Evolutionary conservation across 2,888 invertebrate species (phyloP), one percentile per base, ranked within the genome.

Genomic region (Tetragonisca angustula): DNA sequence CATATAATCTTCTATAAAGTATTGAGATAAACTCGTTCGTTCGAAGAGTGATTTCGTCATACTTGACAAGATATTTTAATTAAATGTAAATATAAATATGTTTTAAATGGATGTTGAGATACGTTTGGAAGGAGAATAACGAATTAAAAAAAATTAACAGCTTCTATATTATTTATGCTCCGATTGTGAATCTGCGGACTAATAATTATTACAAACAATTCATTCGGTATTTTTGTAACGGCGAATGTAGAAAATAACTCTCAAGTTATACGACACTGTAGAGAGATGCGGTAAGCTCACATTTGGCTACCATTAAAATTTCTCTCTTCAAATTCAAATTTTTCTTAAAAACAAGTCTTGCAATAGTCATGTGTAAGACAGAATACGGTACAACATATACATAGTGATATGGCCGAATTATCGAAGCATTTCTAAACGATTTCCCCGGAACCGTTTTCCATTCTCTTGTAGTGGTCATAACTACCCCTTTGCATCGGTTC

Each of bases 361-460:
- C 0, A 36, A 32, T 17, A n/a, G 32, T 21, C 43, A 43, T 9
- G 43, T 43, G 43, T 9, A 0, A 27, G 27, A 27, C 27, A 27
- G 59, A 6, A 17, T 21, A 27, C 3, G 0, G 36, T 11, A 21
- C 17, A 24, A 27, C 13, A 5, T 21, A 11, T 5, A 11, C 2
- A 68, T 49, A 62, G 21, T n/a, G 6, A 15, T 36, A 27, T 17
- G 13, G 36, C 9, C 52, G 56, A 67, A 73, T 79, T 64, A 69
- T 52, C 68, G 52, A 56, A 64, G 54, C n/a, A 74, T 81, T 82
- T 82, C 82, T 75, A 19, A 68, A 68, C 67, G 83, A 83, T 81
- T 83, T 82, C 81, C 75, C 73, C 73, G 68, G 9, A 21, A 9
- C 54, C 43, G 19, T 59, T n/a, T 52, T 65, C 59, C 81, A 62